Evolutionary conservation across 2,113 vertebrate species (phyloP).

Genomic region (Aldabrachelys gigantea): DNA sequence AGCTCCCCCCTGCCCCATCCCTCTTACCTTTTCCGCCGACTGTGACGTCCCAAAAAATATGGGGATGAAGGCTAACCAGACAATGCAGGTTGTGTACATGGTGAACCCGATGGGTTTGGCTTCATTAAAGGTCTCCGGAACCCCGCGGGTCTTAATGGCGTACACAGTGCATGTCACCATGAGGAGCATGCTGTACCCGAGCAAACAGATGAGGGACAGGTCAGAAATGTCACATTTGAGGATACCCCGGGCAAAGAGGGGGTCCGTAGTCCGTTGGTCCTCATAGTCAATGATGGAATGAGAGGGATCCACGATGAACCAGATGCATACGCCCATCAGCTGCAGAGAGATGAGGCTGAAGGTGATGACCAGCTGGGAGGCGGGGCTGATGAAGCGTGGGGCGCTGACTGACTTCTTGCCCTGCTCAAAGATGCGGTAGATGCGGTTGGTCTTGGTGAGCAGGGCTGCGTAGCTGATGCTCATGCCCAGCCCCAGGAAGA

Average conservation of each 20-base stretch:
- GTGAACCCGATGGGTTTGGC: constrained; percentile 98
- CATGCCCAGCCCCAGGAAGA: constrained; percentile 96
- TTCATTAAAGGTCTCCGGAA: constrained; percentile 97
- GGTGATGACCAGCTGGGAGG: constrained; percentile 95
- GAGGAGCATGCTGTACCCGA: constrained; percentile 97
- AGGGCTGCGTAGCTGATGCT: constrained; percentile 96
- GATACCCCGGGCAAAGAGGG: constrained; percentile 88
- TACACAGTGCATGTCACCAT: constrained; percentile 99
- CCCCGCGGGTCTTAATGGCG: constrained; percentile 95
- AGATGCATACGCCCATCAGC: constrained; percentile 94
- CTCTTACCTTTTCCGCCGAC: constrained; percentile 86
- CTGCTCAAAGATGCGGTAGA: constrained; percentile 98
- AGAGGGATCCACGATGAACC: constrained; percentile 95
- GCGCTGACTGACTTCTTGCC: constrained; percentile 94
- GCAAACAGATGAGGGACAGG: constrained; percentile 96
- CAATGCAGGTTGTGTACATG: constrained; percentile 98
- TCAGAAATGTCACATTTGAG: constrained; percentile 94
- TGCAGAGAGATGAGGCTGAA: constrained; percentile 97
- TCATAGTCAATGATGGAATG: constrained; percentile 95
- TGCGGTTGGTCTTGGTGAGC: constrained; percentile 97
- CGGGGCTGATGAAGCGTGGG: constrained; percentile 93
- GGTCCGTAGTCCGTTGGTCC: constrained; percentile 94
- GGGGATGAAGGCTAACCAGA: constrained; percentile 98
- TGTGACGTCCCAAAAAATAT: constrained; percentile 98
- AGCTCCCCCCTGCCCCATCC: not conserved